These are phyloP conservation scores for Chirona hameri DNA, from an alignment of 2,888 invertebrate species.

Conservation along the genomic window DNA sequence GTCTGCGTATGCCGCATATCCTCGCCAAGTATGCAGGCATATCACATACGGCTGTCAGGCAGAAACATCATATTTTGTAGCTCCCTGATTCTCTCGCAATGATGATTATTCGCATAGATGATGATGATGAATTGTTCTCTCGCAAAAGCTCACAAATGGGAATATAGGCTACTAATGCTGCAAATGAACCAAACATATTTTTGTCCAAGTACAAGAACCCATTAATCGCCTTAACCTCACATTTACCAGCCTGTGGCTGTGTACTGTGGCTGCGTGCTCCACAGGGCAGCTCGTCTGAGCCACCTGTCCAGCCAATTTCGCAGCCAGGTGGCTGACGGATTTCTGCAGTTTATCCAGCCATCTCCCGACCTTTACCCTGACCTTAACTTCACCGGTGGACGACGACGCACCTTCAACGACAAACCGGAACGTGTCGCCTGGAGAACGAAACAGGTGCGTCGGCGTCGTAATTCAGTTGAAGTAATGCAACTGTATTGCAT, in stretches of 20 bases:
- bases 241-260: too few species aligned
- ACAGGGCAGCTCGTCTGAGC: slow-evolving; percentile 40
- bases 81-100: background rate
- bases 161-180: background rate
- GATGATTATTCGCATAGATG: background rate
- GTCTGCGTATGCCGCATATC: too few species aligned
- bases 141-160: background rate
- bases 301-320: slow-evolving; percentile 41
- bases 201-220: too few species aligned
- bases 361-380: slow-evolving; percentile 43
- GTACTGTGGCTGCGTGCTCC: background rate
- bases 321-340: slow-evolving; percentile 44
- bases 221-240: too few species aligned
- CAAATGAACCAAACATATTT: too few species aligned
- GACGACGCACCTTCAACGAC: slow-evolving; percentile 46
- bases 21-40: background rate
- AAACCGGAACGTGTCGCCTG: slow-evolving; percentile 45
- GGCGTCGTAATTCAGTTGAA: background rate
- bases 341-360: slow-evolving; percentile 46
- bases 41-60: background rate
- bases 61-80: background rate
- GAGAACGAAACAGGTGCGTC: slow-evolving; percentile 46
- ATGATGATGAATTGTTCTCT: slow-evolving; percentile 36
- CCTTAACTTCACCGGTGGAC: slow-evolving; percentile 42
- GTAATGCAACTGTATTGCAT: background rate